These are phyloP conservation scores for Ophthalmolycus amberensis DNA, from an alignment of 2,113 vertebrate genomes.

Conservation along the genomic window DNA sequence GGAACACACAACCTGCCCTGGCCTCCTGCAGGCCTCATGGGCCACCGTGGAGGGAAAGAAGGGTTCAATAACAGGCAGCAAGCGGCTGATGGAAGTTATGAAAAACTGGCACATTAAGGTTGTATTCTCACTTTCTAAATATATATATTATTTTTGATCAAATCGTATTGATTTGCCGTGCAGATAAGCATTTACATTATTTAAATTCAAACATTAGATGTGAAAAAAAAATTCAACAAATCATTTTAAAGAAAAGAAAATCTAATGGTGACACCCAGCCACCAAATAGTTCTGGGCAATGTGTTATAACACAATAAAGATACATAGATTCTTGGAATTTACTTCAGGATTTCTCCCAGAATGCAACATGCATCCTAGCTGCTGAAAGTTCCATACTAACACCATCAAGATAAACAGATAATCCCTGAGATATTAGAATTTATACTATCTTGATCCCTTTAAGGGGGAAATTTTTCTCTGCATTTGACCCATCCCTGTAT, in stretches of 20 bases:
- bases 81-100: neutral
- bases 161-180: neutral
- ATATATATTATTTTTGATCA: too few relatives aligned
- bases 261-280: too few relatives aligned
- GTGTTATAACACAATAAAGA: neutral
- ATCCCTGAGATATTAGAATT: neutral
- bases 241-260: too few relatives aligned
- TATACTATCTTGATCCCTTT: too few relatives aligned
- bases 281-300: too few relatives aligned
- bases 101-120: too few relatives aligned
- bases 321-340: too few relatives aligned
- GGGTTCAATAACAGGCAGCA: constrained; percentile 12
- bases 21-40: constrained; percentile 21
- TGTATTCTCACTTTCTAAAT: too few relatives aligned
- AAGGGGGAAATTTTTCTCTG: too few relatives aligned
- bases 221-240: neutral
- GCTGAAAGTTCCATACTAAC: neutral
- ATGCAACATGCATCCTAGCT: neutral
- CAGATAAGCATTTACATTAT: neutral
- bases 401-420: neutral
- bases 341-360: neutral
- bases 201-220: neutral
- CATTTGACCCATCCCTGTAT: too few relatives aligned
- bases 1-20: constrained; percentile 35
- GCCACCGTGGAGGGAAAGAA: neutral